Percentiles rank a stretch among this genome's conserved stretches.
phyloP scores from a whole-genome alignment of 2,113 vertebrate species.

The Promerops cafer region DNA sequence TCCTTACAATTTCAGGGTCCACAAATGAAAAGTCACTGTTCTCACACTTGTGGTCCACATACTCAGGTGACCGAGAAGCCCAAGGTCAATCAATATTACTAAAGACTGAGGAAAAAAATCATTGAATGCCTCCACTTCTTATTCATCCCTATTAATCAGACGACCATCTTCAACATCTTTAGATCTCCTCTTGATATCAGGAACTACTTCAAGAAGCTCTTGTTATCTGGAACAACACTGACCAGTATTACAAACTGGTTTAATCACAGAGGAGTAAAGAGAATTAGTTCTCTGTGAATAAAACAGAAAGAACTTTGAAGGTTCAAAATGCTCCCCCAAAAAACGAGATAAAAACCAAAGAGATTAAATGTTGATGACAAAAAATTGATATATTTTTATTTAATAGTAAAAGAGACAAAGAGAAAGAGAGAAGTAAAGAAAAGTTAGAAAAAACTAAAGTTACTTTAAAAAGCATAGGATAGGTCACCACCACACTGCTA shows the following conservation, averaged over 20 bases:
- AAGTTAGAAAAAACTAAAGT: not conserved
- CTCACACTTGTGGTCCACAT: not conserved
- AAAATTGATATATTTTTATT: not conserved
- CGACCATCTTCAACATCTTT: not conserved
- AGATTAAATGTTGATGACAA: not conserved
- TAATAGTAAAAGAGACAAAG: not conserved
- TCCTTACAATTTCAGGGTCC: not conserved
- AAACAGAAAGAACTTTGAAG: not conserved
- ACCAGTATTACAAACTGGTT: not conserved
- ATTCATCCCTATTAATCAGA: not conserved
- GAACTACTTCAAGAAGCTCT: not conserved
- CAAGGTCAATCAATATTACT: not conserved
- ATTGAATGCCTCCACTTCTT: not conserved
- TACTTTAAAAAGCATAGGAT: not conserved
- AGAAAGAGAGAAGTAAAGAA: not conserved
- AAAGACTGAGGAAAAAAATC: not conserved
- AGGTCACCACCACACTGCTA: too few relatives aligned
- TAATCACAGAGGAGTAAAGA: not conserved
- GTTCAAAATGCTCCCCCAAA: not conserved
- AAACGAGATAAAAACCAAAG: rapidly evolving
- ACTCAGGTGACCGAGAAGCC: not conserved
- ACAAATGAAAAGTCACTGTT: not conserved
- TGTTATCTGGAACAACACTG: not conserved
- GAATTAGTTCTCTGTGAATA: not conserved
- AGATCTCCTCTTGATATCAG: not conserved